Conservation (phyloP, 2,888 invertebrate genomes). For the Caradrina clavipalpis region DNA sequence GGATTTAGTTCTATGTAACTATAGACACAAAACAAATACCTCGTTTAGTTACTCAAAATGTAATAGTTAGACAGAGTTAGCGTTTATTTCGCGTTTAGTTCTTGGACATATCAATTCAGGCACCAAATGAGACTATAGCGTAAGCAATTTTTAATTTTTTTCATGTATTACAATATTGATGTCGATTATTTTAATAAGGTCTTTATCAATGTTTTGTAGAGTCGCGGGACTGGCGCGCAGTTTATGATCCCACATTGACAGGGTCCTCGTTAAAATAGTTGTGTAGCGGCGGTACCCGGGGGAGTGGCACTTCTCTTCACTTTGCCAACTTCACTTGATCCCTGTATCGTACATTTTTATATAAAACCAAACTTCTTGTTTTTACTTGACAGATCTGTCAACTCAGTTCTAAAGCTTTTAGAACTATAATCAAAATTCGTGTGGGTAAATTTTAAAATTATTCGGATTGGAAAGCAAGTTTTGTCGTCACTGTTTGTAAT, state of each 20-base stretch:
- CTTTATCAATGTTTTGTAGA: constrained; percentile 67
- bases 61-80: constrained; percentile 87
- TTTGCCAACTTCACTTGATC: constrained; percentile 75
- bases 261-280: constrained; percentile 70
- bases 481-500: constrained; percentile 80
- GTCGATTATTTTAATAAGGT: constrained; percentile 68
- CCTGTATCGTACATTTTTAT: constrained; percentile 75
- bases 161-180: constrained; percentile 70
- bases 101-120: constrained; percentile 90
- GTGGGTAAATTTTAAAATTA: constrained; percentile 74
- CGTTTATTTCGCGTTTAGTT: constrained; percentile 88
- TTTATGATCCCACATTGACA: constrained; percentile 63
- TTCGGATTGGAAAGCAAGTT: constrained; percentile 70
- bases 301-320: constrained; percentile 52
- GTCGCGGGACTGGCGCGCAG: constrained; percentile 49
- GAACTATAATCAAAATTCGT: constrained; percentile 82
- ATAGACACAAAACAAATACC: constrained; percentile 89
- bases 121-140: constrained; percentile 89
- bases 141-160: constrained; percentile 86
- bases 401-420: constrained; percentile 80
- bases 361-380: constrained; percentile 58
- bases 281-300: constrained; percentile 71
- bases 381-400: constrained; percentile 68
- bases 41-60: constrained; percentile 88
- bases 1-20: constrained; percentile 82